Evolutionary conservation across 2,113 vertebrate species (phyloP), one percentile per base, ranked within the genome.

Genomic region (Piprites chloris): DNA sequence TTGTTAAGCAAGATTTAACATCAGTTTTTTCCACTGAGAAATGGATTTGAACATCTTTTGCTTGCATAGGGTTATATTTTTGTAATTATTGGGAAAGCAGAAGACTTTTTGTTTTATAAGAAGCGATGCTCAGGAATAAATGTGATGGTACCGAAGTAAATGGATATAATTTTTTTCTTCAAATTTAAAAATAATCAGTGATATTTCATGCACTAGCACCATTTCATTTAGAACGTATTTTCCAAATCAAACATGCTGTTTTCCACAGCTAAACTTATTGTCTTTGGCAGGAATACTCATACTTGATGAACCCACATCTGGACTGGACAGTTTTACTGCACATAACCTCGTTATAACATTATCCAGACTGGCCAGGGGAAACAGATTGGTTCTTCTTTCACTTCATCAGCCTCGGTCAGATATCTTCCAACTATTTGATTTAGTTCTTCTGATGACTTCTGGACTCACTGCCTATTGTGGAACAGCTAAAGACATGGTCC

Each of bases 301-400:
- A 78, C 98, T 99, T 91, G 99, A 99, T 55, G 99, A 99, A 84
- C 99, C 99, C 72, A 99, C 99, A 6, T 99, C 99, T 20, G 99
- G 99, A 71, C 97, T 99, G n/a, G 99, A 99, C 98, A 99, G 99
- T 94, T 99, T 99, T 97, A 99, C 99, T 0, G 99, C 99, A 65
- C 99, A 99, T 97, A 99, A 99, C 96, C 98, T 99, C 96, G 98
- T 99, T 89, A 98, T 98, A 95, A 99, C 99, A 1, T 96, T 99
- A 97, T 99, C 98, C 84, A 98, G 99, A 72, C 97, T 99, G 95
- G 99, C 99, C 74, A 98, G 97, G 66, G 99, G 99, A 89, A 99
- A 99, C 97, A 98, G 99, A 16, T 89, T 99, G 93, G 98, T 99
- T 62, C 98, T 99, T 93, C 97, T 99, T 84, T 99, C 99, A 5